phyloP scores from a whole-genome alignment of 2,113 vertebrate genomes.

The Agapornis roseicollis region DNA sequence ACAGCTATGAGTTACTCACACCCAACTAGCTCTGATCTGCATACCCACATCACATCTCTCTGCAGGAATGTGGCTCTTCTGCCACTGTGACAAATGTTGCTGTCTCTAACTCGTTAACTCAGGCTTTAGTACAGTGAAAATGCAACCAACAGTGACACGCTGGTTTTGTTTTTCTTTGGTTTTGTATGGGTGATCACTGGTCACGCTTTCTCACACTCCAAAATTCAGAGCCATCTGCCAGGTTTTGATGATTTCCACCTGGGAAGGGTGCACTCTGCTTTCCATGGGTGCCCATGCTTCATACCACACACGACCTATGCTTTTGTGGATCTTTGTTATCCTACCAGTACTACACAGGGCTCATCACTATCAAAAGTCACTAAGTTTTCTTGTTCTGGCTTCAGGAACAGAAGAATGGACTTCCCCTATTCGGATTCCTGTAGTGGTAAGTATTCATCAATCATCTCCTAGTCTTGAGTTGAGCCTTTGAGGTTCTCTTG shows the following conservation, averaged over 20 bases:
- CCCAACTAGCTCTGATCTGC: not conserved
- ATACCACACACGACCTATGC: rapidly evolving
- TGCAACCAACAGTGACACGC: not conserved
- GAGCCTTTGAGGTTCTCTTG: not conserved
- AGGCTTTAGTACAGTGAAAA: not conserved
- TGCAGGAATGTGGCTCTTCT: not conserved
- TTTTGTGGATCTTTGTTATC: not conserved
- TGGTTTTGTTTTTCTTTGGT: not conserved
- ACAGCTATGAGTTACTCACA: not conserved
- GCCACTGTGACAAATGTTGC: conserved; percentile 1
- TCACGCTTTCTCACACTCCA: not conserved
- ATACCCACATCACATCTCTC: not conserved
- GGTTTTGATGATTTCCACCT: not conserved
- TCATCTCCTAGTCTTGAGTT: not conserved
- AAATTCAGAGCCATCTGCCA: not conserved
- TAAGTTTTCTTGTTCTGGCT: not conserved
- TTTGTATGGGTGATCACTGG: not conserved
- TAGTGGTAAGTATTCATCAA: not conserved
- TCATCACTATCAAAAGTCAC: not conserved
- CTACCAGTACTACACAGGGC: not conserved
- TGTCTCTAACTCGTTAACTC: not conserved
- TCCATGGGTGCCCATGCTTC: not conserved
- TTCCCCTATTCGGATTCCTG: not conserved
- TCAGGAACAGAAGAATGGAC: not conserved
- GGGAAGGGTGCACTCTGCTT: not conserved